A percentile compares a stretch with the other conserved stretches of the same genome.
phyloP scores from a whole-genome alignment of 2,113 vertebrate species.

The Xyrauchen texanus region DNA sequence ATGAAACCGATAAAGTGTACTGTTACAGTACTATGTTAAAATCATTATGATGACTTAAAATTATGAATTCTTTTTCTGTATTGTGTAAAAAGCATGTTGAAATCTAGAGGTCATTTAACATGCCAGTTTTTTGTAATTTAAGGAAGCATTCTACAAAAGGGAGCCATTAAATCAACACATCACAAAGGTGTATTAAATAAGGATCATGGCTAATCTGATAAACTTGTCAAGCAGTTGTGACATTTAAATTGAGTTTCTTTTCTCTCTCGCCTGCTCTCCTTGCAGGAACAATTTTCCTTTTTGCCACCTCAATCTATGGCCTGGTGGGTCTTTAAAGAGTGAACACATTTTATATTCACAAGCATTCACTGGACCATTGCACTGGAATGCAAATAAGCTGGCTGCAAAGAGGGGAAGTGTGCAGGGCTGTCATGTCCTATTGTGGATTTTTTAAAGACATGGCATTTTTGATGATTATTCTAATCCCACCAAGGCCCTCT shows the following conservation, averaged over 20 bases:
- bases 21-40: not conserved
- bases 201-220: not conserved
- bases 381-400: conserved; percentile 69
- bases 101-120: not conserved
- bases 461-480: conserved; percentile 81
- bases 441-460: conserved; percentile 77
- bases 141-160: conserved; percentile 17
- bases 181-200: not conserved
- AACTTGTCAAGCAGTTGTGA: conserved; percentile 7
- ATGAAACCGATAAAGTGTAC: not conserved
- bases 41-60: not conserved
- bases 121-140: not conserved
- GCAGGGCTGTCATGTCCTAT: conserved; percentile 56
- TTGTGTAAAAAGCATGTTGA: not conserved
- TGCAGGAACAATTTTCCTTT: conserved; percentile 27
- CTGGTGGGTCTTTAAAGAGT: conserved; percentile 59
- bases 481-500: conserved; percentile 78
- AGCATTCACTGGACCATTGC: conserved; percentile 58
- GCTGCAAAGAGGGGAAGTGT: conserved; percentile 54
- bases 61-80: not conserved
- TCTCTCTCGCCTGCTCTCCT: not conserved
- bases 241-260: conserved; percentile 20
- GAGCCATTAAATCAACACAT: not conserved
- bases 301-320: conserved; percentile 60
- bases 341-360: conserved; percentile 65